A percentile compares a stretch with the other conserved stretches of the same genome.
phyloP scores from a whole-genome alignment of 2,797 vertebrate species.

The Chromobotia macracanthus region DNA sequence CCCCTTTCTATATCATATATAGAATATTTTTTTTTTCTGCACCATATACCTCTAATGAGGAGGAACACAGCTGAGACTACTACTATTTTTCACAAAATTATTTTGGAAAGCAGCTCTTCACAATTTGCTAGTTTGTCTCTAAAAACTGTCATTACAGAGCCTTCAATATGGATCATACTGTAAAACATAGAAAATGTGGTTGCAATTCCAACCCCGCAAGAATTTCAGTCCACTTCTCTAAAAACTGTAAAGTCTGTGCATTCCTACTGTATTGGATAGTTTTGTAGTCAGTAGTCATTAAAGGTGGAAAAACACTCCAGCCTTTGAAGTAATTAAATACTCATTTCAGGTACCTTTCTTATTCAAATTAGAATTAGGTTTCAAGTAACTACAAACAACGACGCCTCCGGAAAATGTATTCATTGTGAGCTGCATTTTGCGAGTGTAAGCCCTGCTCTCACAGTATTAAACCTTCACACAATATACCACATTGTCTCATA shows the following conservation, averaged over 20 bases:
- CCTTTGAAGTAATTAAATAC: conserved; percentile 16
- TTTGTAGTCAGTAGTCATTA: neutral
- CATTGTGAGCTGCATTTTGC: neutral
- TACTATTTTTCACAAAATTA: neutral
- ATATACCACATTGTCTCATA: conserved; percentile 5
- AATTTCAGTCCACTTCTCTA: too few relatives aligned
- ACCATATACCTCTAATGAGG: neutral
- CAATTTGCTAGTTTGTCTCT: neutral
- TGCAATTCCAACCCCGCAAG: neutral
- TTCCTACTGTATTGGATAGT: neutral
- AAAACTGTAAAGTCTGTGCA: neutral
- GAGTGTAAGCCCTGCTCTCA: neutral
- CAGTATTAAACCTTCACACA: conserved; percentile 3
- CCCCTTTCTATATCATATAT: neutral
- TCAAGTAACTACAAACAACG: neutral
- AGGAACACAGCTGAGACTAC: conserved; percentile 16
- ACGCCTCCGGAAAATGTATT: conserved; percentile 11
- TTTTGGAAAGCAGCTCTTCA: neutral
- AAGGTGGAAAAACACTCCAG: neutral
- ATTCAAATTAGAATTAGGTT: conserved; percentile 18
- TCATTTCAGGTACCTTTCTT: conserved; percentile 9
- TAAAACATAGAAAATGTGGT: conserved; percentile 1
- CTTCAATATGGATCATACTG: conserved; percentile 4
- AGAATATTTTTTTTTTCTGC: neutral
- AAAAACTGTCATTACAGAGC: neutral